Percentiles rank a stretch among this genome's conserved stretches.
These are phyloP conservation scores for Botia almorhae DNA, from an alignment of 2,797 vertebrate species.

Conservation along the genomic window DNA sequence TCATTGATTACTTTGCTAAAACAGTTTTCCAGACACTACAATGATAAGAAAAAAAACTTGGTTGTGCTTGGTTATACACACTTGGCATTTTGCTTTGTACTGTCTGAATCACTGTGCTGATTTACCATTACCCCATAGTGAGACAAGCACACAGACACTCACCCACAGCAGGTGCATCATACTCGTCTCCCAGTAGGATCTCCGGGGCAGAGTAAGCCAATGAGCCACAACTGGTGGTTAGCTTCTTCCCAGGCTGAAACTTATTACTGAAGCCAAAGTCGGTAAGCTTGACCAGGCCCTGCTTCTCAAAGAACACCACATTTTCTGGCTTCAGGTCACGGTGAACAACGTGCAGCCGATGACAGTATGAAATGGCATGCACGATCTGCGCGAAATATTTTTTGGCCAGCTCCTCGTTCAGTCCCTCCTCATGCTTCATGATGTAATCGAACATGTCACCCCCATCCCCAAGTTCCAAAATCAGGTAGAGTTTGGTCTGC, in stretches of 20 bases:
- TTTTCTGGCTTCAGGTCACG: conserved; percentile 98
- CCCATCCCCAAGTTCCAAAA: conserved; percentile 94
- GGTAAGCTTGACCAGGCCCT: conserved; percentile 96
- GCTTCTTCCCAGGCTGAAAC: conserved; percentile 97
- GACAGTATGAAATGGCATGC: conserved; percentile 98
- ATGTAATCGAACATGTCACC: conserved; percentile 99
- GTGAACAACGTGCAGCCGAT: conserved; percentile 96
- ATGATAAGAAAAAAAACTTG: background rate
- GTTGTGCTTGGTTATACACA: background rate
- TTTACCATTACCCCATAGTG: background rate
- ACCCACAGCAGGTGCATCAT: conserved; percentile 98
- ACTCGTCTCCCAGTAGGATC: conserved; percentile 96
- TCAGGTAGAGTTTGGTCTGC: conserved; percentile 97
- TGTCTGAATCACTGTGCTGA: background rate
- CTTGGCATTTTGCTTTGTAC: background rate
- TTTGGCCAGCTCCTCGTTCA: conserved; percentile 94
- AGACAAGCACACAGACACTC: conserved; percentile 13
- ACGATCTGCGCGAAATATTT: conserved; percentile 98
- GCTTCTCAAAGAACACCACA: conserved; percentile 98
- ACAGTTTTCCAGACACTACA: background rate
- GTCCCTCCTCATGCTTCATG: conserved; percentile 97
- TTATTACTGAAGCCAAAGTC: conserved; percentile 99
- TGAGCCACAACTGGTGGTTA: conserved; percentile 97
- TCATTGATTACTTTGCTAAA: background rate
- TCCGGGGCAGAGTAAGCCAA: conserved; percentile 97